Evolutionary conservation across 2,888 invertebrate species (phyloP).

Genomic region (Mylabris sibirica): DNA sequence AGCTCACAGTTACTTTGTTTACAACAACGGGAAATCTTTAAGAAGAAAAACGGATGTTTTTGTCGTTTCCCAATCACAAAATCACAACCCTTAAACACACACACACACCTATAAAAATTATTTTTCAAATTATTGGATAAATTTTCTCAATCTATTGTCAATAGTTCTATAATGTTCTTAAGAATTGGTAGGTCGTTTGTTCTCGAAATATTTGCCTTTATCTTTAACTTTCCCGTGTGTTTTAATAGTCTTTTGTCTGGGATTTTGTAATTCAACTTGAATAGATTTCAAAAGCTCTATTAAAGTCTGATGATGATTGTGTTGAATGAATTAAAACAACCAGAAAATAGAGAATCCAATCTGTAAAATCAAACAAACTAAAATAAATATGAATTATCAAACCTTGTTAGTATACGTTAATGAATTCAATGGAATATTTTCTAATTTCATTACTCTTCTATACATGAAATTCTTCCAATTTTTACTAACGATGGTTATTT

Average conservation of each 20-base stretch:
- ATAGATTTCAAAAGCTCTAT: slow-evolving; percentile 36
- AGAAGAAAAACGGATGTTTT: no score
- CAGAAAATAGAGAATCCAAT: slow-evolving; percentile 33
- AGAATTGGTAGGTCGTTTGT: slow-evolving; percentile 16
- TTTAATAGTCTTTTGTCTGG: slow-evolving; percentile 2
- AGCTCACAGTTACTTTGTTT: slow-evolving; percentile 32
- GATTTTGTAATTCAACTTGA: slow-evolving; percentile 27
- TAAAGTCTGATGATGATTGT: slow-evolving; percentile 34
- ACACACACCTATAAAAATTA: no score
- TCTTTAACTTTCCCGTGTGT: slow-evolving; percentile 31
- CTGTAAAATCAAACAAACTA: slow-evolving; percentile 39
- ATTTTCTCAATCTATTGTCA: background rate
- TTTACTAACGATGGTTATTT: background rate
- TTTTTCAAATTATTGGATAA: background rate
- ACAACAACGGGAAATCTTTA: slow-evolving; percentile 27
- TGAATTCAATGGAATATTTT: background rate
- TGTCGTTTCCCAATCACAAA: no score
- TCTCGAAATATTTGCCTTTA: slow-evolving; percentile 17
- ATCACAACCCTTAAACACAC: no score
- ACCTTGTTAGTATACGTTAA: slow-evolving; percentile 12
- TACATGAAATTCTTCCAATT: background rate
- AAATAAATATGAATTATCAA: slow-evolving; percentile 34
- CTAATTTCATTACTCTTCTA: no score
- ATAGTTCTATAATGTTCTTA: slow-evolving; percentile 21
- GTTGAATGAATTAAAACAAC: no score